phyloP scores from a whole-genome alignment of 2,888 invertebrate species.

The Griposia aprilina region DNA sequence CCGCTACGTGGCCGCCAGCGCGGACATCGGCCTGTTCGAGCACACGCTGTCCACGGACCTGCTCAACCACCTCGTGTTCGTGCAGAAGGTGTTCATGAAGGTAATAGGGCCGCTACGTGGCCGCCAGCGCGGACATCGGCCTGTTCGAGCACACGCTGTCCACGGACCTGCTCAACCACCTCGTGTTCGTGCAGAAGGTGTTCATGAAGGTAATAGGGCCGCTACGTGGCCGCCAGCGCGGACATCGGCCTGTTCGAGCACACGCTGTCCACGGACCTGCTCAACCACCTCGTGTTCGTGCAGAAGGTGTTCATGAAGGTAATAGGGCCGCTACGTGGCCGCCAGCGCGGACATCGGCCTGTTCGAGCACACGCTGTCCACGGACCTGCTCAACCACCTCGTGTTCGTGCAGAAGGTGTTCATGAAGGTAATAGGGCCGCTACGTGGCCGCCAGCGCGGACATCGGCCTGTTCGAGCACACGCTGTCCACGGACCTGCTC shows the following conservation, averaged over 20 bases:
- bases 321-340: neutral
- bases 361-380: conserved; percentile 99
- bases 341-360: conserved; percentile 92
- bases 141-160: conserved; percentile 98
- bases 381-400: conserved; percentile 98
- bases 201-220: conserved; percentile 86
- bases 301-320: neutral
- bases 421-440: conserved; percentile 47
- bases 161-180: conserved; percentile 98
- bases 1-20: no score
- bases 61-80: no score
- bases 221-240: neutral
- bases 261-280: neutral
- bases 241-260: neutral
- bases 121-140: conserved; percentile 97
- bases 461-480: no score
- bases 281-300: neutral
- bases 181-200: conserved; percentile 99
- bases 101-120: conserved; percentile 94
- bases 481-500: no score
- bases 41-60: no score
- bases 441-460: no score
- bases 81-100: no score
- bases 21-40: no score
- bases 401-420: conserved; percentile 99